phyloP scores from a whole-genome alignment of 2,888 invertebrate species.

The Hirtodrosophila confusa region DNA sequence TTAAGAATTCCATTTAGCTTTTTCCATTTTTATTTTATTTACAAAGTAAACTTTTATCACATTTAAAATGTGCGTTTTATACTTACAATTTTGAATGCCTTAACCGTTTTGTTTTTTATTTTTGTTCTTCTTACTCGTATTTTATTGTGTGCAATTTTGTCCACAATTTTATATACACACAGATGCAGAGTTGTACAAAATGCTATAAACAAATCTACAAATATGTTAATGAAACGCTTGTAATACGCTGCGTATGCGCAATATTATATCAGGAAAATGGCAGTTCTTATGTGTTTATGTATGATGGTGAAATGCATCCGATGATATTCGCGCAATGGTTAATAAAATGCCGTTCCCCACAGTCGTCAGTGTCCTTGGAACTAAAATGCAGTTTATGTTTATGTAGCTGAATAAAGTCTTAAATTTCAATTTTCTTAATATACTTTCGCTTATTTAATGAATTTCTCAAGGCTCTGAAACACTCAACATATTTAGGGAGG shows the following conservation, averaged over 20 bases:
- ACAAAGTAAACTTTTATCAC: conserved; percentile 59
- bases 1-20: conserved; percentile 22
- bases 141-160: conserved; percentile 38
- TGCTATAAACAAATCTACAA: conserved; percentile 53
- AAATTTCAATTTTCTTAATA: conserved; percentile 11
- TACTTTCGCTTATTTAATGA: conserved; percentile 11
- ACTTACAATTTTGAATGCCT: conserved; percentile 27
- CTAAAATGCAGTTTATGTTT: conserved; percentile 6
- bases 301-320: conserved; percentile 12
- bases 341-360: neutral
- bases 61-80: conserved; percentile 58
- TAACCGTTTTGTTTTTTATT: conserved; percentile 8
- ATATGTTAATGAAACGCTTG: conserved; percentile 55
- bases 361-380: neutral
- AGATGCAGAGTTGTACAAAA: conserved; percentile 49
- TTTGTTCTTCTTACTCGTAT: neutral
- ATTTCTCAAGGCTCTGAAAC: conserved; percentile 6
- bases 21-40: conserved; percentile 23
- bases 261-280: conserved; percentile 54
- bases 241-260: conserved; percentile 45
- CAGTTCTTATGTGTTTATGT: conserved; percentile 37
- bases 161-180: conserved; percentile 37
- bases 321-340: neutral
- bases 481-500: neutral
- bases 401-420: conserved; percentile 1